Evolutionary conservation across 2,797 vertebrate genomes (phyloP).

Genomic region (Hylomyscus alleni): DNA sequence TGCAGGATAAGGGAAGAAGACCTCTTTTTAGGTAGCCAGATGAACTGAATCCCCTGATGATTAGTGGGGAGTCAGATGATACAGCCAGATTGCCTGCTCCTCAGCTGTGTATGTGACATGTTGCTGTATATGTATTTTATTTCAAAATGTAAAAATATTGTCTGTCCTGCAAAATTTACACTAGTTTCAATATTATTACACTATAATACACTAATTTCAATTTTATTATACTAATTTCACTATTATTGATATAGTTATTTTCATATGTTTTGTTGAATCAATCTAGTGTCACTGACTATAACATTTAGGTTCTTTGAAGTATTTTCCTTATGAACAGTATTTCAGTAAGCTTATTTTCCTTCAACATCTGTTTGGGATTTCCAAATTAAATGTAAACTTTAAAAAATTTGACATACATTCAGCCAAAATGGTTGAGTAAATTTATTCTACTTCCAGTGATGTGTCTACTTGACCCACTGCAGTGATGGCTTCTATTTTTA

Average conservation of each 20-base stretch:
- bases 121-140: not conserved
- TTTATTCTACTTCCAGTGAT: constrained; percentile 35
- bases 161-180: constrained; percentile 34
- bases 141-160: constrained; percentile 16
- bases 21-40: not conserved
- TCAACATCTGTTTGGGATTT: not conserved
- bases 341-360: constrained; percentile 51
- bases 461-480: not conserved
- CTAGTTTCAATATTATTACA: too few relatives aligned
- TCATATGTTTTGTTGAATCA: constrained; percentile 20
- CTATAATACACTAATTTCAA: not conserved
- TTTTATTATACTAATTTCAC: not conserved
- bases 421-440: not conserved
- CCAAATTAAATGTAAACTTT: not conserved
- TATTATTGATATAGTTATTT: not conserved
- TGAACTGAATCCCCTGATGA: not conserved
- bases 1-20: not conserved
- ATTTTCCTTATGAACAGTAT: constrained; percentile 48
- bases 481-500: not conserved
- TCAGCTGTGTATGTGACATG: not conserved
- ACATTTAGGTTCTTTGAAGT: constrained; percentile 29
- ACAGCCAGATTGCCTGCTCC: not conserved
- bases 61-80: not conserved
- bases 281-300: not conserved
- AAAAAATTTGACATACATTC: not conserved